Conservation (phyloP, 23 tunicate genomes). For the Aplidium turbinatum region DNA sequence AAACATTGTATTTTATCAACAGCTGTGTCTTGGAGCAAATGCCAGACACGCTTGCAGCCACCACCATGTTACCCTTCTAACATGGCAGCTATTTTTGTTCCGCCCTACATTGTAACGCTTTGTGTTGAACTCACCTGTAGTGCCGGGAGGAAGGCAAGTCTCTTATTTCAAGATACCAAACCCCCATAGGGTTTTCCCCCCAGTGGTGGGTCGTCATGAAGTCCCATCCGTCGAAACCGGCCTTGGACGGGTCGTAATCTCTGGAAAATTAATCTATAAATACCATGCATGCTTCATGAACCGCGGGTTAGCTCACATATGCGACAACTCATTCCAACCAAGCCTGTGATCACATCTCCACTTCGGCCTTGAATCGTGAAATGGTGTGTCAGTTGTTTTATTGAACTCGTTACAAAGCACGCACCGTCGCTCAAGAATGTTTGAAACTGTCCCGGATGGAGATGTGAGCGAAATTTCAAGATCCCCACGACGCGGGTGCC, state of each 20-base stretch:
- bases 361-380: too few relatives aligned
- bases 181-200: constrained; percentile 98
- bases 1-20: too few relatives aligned
- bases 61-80: too few relatives aligned
- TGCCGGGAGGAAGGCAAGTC: constrained; percentile 27
- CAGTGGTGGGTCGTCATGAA: constrained; percentile 99
- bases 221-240: constrained; percentile 85
- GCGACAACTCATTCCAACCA: too few relatives aligned
- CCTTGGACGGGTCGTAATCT: constrained; percentile 60
- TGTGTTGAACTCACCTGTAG: background rate
- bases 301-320: too few relatives aligned
- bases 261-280: constrained; percentile 39
- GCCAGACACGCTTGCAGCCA: too few relatives aligned
- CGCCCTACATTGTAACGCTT: too few relatives aligned
- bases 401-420: constrained; percentile 21
- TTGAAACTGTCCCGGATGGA: constrained; percentile 87
- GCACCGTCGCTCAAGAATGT: constrained; percentile 77
- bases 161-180: constrained; percentile 69
- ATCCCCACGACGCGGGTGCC: constrained; percentile 69
- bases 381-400: too few relatives aligned
- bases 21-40: too few relatives aligned
- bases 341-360: too few relatives aligned
- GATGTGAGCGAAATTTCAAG: constrained; percentile 74
- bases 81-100: too few relatives aligned
- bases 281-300: too few relatives aligned